A percentile compares a stretch with the other conserved stretches of the same genome.
phyloP scores from a whole-genome alignment of 2,113 vertebrate species.

The Tor tambroides region DNA sequence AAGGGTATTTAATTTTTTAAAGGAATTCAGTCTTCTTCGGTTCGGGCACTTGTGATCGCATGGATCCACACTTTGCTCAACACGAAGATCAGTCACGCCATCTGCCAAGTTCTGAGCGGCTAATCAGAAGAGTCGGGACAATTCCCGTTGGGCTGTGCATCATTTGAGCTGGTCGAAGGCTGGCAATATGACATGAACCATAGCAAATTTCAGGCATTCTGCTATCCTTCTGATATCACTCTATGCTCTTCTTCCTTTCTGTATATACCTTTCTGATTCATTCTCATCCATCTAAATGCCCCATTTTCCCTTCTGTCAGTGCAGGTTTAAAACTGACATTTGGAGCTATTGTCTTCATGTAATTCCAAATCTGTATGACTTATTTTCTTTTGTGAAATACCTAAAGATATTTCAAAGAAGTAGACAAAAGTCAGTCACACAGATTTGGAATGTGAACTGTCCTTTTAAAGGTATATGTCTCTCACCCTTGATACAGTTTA shows the following conservation, averaged over 20 bases:
- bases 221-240: background rate
- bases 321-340: background rate
- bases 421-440: background rate
- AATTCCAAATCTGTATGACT: background rate
- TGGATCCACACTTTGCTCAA: conserved; percentile 45
- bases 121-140: background rate
- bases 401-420: background rate
- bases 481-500: background rate
- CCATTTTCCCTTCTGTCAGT: background rate
- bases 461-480: background rate
- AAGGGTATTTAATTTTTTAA: conserved; percentile 52
- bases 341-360: background rate
- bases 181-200: background rate
- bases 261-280: background rate
- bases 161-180: background rate
- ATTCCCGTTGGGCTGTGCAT: background rate
- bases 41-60: conserved; percentile 19
- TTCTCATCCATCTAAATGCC: background rate
- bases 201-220: background rate
- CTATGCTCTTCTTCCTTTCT: background rate
- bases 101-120: conserved; percentile 20
- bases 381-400: background rate
- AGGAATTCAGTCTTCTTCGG: conserved; percentile 20
- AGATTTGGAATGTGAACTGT: background rate
- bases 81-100: conserved; percentile 42